A percentile compares a stretch with the other conserved stretches of the same genome.
Evolutionary conservation across 2,113 vertebrate species (phyloP).

Genomic region (Alaudala cheleensis): DNA sequence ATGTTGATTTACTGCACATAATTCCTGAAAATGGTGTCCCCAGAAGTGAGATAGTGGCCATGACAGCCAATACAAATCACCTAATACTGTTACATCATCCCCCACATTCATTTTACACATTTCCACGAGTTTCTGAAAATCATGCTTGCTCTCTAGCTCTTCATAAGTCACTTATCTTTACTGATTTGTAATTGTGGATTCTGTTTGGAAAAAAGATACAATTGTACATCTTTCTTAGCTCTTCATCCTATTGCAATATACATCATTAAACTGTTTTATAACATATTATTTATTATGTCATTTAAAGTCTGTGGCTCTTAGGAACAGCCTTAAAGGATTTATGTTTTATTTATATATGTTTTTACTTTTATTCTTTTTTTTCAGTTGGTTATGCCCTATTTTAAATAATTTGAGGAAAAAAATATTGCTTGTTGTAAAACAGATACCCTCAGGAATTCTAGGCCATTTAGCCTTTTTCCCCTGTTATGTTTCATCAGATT

Average conservation of each 20-base stretch:
- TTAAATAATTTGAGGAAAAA: slow-evolving; percentile 56
- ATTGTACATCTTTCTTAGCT: slow-evolving; percentile 46
- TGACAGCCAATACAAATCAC: background rate
- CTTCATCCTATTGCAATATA: background rate
- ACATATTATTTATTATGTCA: slow-evolving; percentile 36
- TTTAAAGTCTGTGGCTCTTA: slow-evolving; percentile 30
- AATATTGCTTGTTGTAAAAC: slow-evolving; percentile 29
- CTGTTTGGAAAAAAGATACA: background rate
- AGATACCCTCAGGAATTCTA: slow-evolving; percentile 53
- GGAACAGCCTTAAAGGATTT: slow-evolving; percentile 31
- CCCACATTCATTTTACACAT: background rate
- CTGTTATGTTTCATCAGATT: slow-evolving; percentile 51
- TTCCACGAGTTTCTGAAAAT: background rate
- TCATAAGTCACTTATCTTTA: slow-evolving; percentile 9
- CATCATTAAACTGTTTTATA: slow-evolving; percentile 56
- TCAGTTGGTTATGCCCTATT: background rate
- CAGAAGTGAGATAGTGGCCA: background rate
- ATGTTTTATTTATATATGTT: slow-evolving; percentile 39
- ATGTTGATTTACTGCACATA: background rate
- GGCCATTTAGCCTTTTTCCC: slow-evolving; percentile 17
- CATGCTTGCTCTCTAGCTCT: background rate
- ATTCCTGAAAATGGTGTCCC: slow-evolving; percentile 10
- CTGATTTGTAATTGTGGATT: slow-evolving; percentile 19
- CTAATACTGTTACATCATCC: background rate
- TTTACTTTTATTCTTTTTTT: slow-evolving; percentile 27